Conservation (phyloP, 2,113 vertebrate genomes). For the Notarius quadriscutis region DNA sequence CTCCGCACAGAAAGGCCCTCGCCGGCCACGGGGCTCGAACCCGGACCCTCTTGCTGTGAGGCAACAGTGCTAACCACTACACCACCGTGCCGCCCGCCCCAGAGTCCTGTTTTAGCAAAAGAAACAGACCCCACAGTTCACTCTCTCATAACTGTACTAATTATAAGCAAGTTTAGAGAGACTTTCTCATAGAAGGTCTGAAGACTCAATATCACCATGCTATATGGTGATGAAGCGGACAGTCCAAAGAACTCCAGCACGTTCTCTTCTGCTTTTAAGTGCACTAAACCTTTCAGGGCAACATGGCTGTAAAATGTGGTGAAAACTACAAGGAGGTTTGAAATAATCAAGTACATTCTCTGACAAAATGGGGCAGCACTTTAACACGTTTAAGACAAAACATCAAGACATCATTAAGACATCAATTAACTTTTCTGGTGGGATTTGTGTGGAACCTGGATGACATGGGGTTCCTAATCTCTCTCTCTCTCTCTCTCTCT, state of each 20-base stretch:
- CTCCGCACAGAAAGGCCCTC: no score
- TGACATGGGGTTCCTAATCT: neutral
- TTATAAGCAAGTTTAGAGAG: constrained; percentile 13
- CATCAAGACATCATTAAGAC: neutral
- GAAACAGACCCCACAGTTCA: constrained; percentile 58
- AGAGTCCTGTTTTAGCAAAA: neutral
- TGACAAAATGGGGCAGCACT: neutral
- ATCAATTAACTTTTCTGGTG: constrained; percentile 36
- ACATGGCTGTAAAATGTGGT: neutral
- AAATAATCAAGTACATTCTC: neutral
- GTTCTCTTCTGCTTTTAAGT: neutral
- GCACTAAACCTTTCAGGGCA: neutral
- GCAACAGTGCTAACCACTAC: no score
- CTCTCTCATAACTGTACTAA: constrained; percentile 66
- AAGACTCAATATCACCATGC: neutral
- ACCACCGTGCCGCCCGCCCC: neutral
- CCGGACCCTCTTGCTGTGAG: no score
- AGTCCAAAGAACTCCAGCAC: neutral
- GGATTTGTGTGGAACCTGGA: constrained; percentile 14
- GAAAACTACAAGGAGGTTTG: neutral
- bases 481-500: neutral
- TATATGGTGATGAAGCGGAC: neutral
- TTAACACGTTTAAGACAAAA: neutral
- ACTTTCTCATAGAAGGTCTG: constrained; percentile 33
- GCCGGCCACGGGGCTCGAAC: no score